phyloP scores from a whole-genome alignment of 37 sponge, comb jelly and placozoan genomes.

The Haliclona indistincta region DNA sequence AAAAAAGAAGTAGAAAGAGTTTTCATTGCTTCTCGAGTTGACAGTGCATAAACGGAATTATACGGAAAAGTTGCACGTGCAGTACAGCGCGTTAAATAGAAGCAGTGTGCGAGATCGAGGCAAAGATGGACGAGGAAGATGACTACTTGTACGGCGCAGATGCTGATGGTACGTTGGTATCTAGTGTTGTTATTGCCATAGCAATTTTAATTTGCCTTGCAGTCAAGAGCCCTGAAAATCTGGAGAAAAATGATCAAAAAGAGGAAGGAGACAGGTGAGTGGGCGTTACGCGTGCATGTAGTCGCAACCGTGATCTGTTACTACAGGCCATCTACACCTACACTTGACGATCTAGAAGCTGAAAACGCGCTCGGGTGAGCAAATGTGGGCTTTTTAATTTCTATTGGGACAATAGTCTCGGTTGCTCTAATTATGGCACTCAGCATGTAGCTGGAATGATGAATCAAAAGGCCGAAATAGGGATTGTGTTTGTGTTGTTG shows the following conservation, averaged over 20 bases:
- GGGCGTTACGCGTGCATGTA: no score
- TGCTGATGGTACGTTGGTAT: background rate
- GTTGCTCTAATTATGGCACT: no score
- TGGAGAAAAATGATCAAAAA: background rate
- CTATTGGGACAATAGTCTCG: background rate
- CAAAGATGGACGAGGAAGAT: slow-evolving; percentile 52
- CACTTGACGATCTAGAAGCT: slow-evolving; percentile 43
- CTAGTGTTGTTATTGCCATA: background rate
- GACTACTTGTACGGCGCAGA: slow-evolving; percentile 72
- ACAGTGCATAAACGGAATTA: background rate
- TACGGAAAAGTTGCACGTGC: no score
- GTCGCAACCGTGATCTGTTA: no score
- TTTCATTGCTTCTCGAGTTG: no score
- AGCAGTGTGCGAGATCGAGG: slow-evolving; percentile 24
- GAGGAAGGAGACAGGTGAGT: no score
- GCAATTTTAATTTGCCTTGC: no score
- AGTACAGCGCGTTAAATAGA: no score
- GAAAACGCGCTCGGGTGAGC: background rate
- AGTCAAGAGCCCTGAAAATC: background rate
- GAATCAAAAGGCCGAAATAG: slow-evolving; percentile 18
- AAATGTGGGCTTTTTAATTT: background rate
- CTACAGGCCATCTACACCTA: slow-evolving; percentile 40
- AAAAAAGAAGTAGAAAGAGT: no score
- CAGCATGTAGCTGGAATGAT: slow-evolving; percentile 16
- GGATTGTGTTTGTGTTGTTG: slow-evolving; percentile 1